Percentiles rank a stretch among this genome's conserved stretches.
These are phyloP conservation scores for Ephydatia muelleri DNA, from an alignment of 37 sponge, comb jelly and placozoan species.

Conservation along the genomic window DNA sequence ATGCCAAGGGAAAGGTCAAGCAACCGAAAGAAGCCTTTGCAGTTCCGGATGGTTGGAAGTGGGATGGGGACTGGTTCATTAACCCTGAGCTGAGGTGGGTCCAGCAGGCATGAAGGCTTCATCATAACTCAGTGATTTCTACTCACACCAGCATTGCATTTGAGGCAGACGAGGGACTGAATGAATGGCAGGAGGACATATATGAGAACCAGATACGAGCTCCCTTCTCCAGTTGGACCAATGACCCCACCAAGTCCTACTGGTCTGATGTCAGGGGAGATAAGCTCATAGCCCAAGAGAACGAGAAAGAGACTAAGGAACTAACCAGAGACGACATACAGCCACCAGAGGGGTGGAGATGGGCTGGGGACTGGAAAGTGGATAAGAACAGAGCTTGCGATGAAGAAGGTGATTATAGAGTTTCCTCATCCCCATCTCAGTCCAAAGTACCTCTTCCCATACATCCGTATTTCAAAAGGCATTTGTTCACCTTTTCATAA, in stretches of 20 bases:
- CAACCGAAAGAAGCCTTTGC: constrained; percentile 83
- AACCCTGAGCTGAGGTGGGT: constrained; percentile 72
- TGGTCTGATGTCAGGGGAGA: constrained; percentile 84
- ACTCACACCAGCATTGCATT: constrained; percentile 55
- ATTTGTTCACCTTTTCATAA: not conserved
- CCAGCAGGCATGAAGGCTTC: not conserved
- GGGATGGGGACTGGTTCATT: constrained; percentile 87
- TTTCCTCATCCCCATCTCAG: not conserved
- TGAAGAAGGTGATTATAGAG: constrained; percentile 74
- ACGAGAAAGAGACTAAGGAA: constrained; percentile 43
- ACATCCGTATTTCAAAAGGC: too few species aligned
- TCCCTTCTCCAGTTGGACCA: constrained; percentile 79
- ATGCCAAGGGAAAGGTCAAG: constrained; percentile 79
- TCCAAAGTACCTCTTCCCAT: not conserved
- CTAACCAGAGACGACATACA: constrained; percentile 71
- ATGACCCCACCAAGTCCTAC: constrained; percentile 36
- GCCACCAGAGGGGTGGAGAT: constrained; percentile 88
- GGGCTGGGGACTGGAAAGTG: constrained; percentile 80
- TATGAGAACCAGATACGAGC: constrained; percentile 83
- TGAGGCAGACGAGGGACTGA: constrained; percentile 77
- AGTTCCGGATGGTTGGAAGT: constrained; percentile 84
- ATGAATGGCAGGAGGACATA: constrained; percentile 83
- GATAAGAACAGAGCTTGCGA: constrained; percentile 94
- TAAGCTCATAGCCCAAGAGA: constrained; percentile 40
- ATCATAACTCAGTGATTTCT: not conserved